Evolutionary conservation across 2,888 invertebrate species (phyloP).

Genomic region (Rhingia rostrata): DNA sequence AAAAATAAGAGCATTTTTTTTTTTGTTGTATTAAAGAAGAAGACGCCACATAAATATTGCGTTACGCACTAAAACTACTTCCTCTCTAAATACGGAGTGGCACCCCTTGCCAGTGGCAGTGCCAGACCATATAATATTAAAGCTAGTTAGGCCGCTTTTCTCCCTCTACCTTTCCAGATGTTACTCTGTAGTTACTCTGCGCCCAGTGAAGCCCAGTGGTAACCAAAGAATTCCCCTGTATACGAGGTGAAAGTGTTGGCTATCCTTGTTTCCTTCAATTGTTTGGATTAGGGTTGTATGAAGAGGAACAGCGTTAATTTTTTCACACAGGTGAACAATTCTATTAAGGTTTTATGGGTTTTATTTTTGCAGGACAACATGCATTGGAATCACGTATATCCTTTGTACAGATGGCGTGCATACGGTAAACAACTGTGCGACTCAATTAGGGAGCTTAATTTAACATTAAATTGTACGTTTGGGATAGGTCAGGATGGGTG

Average conservation of each 20-base stretch:
- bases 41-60: conserved; percentile 32
- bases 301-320: conserved; percentile 23
- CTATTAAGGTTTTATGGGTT: background rate
- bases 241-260: conserved; percentile 15
- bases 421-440: conserved; percentile 3
- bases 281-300: conserved; percentile 34
- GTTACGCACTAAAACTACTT: conserved; percentile 46
- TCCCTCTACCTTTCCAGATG: conserved; percentile 3
- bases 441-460: conserved; percentile 3
- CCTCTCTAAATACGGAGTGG: background rate
- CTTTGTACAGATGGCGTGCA: background rate
- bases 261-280: conserved; percentile 36
- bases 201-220: conserved; percentile 5
- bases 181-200: background rate
- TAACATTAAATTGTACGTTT: background rate
- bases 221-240: conserved; percentile 22
- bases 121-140: background rate
- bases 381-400: background rate
- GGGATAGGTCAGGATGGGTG: conserved; percentile 31
- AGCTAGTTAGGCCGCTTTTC: conserved; percentile 4
- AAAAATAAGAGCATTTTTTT: background rate
- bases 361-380: background rate
- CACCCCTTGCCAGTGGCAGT: background rate
- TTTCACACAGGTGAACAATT: conserved; percentile 26
- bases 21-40: background rate